These are phyloP conservation scores for Cygnus buccinator DNA, from an alignment of 2,113 vertebrate genomes.

Conservation along the genomic window DNA sequence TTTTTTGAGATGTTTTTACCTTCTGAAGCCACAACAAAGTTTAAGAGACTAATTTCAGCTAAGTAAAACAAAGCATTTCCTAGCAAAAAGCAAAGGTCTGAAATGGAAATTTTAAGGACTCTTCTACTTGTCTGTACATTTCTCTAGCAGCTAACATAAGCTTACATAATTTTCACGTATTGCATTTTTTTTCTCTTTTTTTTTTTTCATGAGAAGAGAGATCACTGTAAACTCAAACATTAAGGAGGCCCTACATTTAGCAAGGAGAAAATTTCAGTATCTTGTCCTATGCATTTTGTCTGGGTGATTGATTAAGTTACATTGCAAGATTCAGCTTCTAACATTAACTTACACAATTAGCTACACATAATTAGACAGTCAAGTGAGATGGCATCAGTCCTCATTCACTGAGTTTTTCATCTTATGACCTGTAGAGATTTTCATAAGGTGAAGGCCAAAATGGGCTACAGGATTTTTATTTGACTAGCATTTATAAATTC, in stretches of 20 bases:
- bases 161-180: not conserved
- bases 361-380: constrained; percentile 61
- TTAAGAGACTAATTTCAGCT: not conserved
- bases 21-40: not conserved
- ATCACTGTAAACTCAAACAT: not conserved
- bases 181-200: not conserved
- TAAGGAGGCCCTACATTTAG: not conserved
- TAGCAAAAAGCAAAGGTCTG: not conserved
- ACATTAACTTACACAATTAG: constrained; percentile 68
- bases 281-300: constrained; percentile 28
- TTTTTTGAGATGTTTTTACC: not conserved
- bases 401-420: constrained; percentile 69
- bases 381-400: constrained; percentile 50
- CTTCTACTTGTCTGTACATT: not conserved
- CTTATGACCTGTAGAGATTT: constrained; percentile 57
- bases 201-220: not conserved
- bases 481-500: constrained; percentile 87
- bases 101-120: not conserved
- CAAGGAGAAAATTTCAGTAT: constrained; percentile 11
- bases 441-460: constrained; percentile 65
- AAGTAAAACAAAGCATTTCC: not conserved
- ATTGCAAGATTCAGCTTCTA: constrained; percentile 58
- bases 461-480: constrained; percentile 80
- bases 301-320: constrained; percentile 52
- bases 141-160: not conserved